Conservation (phyloP, 1,140 invertebrate genomes). For the Trichonephila inaurata region DNA sequence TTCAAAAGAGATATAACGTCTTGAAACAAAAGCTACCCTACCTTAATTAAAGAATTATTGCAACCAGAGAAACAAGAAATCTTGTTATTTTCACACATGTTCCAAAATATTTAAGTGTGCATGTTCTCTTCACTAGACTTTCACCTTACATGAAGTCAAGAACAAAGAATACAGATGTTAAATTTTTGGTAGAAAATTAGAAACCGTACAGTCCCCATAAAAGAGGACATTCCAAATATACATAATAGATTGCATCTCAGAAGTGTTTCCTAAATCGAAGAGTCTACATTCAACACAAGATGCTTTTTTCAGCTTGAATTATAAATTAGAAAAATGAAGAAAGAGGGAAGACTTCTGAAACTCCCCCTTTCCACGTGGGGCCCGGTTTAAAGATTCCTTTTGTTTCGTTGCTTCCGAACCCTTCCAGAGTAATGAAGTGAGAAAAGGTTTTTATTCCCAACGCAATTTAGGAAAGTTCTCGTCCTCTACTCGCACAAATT, state of each 20-base stretch:
- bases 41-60: no score
- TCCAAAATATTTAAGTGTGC: no score
- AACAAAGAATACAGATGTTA: neutral
- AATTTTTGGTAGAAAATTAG: neutral
- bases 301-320: neutral
- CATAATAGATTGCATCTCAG: neutral
- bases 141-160: neutral
- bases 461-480: constrained; percentile 15
- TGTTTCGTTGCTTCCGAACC: constrained; percentile 4
- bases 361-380: neutral
- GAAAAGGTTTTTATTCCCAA: constrained; percentile 28
- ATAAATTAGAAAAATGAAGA: constrained; percentile 11
- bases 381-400: neutral
- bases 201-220: neutral
- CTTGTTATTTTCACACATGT: no score
- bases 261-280: neutral
- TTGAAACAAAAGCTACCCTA: no score
- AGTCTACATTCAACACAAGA: neutral
- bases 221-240: neutral
- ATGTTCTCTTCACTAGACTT: no score
- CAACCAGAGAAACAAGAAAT: no score
- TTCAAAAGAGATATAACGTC: no score
- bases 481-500: constrained; percentile 25
- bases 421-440: constrained; percentile 37
- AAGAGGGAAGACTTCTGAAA: neutral